Base-by-base conservation (phyloP, 1,140 invertebrate species). In the Drosophila sp. region DNA sequence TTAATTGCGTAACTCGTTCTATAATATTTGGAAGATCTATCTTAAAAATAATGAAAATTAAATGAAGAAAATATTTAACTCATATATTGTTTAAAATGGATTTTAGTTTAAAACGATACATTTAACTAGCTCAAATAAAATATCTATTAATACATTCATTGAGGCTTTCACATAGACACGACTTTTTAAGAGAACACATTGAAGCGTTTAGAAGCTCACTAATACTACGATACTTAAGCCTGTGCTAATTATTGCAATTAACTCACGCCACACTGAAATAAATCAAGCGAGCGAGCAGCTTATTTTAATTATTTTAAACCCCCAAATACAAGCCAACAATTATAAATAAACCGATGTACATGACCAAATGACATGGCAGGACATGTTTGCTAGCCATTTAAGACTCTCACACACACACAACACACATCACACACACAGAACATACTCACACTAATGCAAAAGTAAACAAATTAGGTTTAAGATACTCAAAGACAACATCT, bases 261-360 rank as follows among this genome's bases (percentile, higher is more conserved):
- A 46, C 36, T 38, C 13, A 53, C n/a, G 32, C 32, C 50, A 53
- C 21, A 13, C 13, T 29, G 40, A 21, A 34, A 50, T 50, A 16
- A 71, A 51, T 72, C 21, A 25, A 29, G 38, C 45, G 21, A 36
- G 14, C 46, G 29, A 65, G 62, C 67, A 61, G 14, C 43, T 58
- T 25, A 34, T 13, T 58, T 72, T 27, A 51, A 66, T 66, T 65
- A 72, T 72, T 58, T 21, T 48, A 61, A 57, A 67, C 4, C 38
- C 11, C 50, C 43, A 57, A 53, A 61, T 21, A 48, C 63, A 78
- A 38, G 18, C 48, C 9, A 66, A 66, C 27, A 70, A 69, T 36
- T 86, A 74, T 82, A 78, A 82, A 78, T 82, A 78, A 84, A 67
- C 69, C 69, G 66, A 78, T 72, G 48, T 77, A 53, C 57, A 62